Evolutionary conservation across 2,888 invertebrate species (phyloP), one percentile per base, ranked within the genome.

Genomic region (Stramonita haemastoma): DNA sequence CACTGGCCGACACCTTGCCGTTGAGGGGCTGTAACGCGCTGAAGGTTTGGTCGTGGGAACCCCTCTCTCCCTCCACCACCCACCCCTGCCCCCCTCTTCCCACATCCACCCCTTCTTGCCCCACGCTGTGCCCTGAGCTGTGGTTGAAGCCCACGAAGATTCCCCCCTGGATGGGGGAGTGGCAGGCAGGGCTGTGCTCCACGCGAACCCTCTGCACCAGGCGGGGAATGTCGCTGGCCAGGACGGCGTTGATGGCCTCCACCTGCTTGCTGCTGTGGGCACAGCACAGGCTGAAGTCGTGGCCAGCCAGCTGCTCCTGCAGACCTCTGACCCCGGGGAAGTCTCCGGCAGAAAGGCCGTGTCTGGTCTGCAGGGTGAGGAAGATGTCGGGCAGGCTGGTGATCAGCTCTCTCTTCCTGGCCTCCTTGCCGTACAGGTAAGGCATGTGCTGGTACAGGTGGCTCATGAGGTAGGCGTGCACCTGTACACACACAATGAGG

Each of bases 281-380:
- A 95, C 98, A 98, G 97, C 99, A 99, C 96, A 98, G 99, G 32
- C 97, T 98, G 95, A 99, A 99, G 96, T 99, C 99, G 15, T 95
- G 94, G 88, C 94, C 94, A 73, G 92, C 91, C 5, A 96, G 94
- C 88, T 95, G 94, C 87, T 96, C 95, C 95, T 99, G 98, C 99
- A 99, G 99, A 96, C 98, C 98, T 95, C 98, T 98, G n/a, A 99
- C 97, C 94, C 99, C 98, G 0, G 99, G 99, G 96, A 99, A 99
- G 96, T 99, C 99, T 11, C 99, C 99, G 0, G 98, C 98, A 0
- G 99, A 99, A 93, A 99, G 99, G 89, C 95, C 94, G 96, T 99
- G 98, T 95, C 99, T 99, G 86, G 98, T 97, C 96, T 99, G 98
- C 91, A 99, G 92, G 93, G 98, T 97, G 94, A 98, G 98, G 95